Conservation (phyloP, 2,797 vertebrate genomes). For the Chiroxiphia lanceolata region DNA sequence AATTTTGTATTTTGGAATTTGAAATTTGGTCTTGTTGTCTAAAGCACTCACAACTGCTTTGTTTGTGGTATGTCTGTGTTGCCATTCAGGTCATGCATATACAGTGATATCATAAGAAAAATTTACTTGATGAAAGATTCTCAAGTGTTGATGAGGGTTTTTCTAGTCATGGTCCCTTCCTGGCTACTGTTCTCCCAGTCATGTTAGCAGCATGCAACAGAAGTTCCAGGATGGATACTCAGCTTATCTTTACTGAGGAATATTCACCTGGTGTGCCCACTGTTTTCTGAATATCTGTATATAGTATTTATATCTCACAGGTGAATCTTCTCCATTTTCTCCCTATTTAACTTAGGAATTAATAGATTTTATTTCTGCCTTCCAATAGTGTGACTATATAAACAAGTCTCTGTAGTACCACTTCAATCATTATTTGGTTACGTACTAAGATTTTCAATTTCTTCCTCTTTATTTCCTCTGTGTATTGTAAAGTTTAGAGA, state of each 20-base stretch:
- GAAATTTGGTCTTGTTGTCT: not conserved
- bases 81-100: not conserved
- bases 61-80: not conserved
- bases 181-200: not conserved
- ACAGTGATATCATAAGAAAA: not conserved
- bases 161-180: not conserved
- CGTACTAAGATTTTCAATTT: not conserved
- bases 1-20: not conserved
- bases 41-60: not conserved
- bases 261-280: not conserved
- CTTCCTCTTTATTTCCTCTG: constrained; percentile 5
- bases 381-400: not conserved
- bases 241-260: not conserved
- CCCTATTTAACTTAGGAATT: not conserved
- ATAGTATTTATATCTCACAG: not conserved
- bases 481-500: not conserved
- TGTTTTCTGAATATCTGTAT: not conserved
- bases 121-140: not conserved
- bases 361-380: not conserved
- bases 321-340: not conserved
- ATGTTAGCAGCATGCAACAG: not conserved
- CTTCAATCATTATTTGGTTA: not conserved
- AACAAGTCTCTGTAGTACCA: not conserved
- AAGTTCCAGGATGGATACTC: not conserved
- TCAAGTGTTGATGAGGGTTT: not conserved